Base-by-base conservation (phyloP, 1,140 invertebrate species). In the Eciton burchellii region DNA sequence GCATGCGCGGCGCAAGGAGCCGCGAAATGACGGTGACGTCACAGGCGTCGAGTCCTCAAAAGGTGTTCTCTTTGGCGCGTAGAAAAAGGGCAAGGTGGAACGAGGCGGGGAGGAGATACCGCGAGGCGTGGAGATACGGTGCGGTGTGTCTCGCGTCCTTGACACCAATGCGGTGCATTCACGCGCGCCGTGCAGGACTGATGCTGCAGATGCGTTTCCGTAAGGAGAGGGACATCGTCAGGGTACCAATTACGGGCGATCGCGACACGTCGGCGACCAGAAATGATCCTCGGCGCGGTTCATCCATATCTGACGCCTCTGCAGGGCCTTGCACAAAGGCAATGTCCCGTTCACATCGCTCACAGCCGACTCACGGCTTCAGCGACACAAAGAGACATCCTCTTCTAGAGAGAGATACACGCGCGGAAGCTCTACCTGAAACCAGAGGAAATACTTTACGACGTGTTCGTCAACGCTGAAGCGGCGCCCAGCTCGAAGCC, bases 41-140 rank as follows among this genome's bases (percentile, higher is more conserved):
- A 88, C 76, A n/a, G n/a, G 56, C 56, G 57, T 88, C 87, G 79
- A 87, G 81, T 84, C 85, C 85, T 9, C 77, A 87, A 85, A 88
- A 88, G 87, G 87, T 87, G 85, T 83, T 87, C 71, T 84, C 59
- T 6, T 57, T 26, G 24, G 16, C 52, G 54, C 3, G 49, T 45
- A 65, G 70, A 82, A 79, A 74, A 82, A 82, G 45, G 52, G 43
- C 43, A 35, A 66, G 49, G 35, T 35, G 6, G 35, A 35, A 2
- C 26, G 54, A 21, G 62, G 79, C 19, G n/a, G 24, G 49, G 79
- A 14, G 56, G n/a, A n/a, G n/a, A n/a, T n/a, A 43, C 29, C 81
- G 26, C 12, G 45, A 45, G 62, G 12, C n/a, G n/a, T 56, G 62
- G 59, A 45, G 82, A 45, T 82, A 74, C 65, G 76, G 29, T 35